Evolutionary conservation across 2,888 invertebrate genomes (phyloP).

Genomic region (Drosophila histrio): DNA sequence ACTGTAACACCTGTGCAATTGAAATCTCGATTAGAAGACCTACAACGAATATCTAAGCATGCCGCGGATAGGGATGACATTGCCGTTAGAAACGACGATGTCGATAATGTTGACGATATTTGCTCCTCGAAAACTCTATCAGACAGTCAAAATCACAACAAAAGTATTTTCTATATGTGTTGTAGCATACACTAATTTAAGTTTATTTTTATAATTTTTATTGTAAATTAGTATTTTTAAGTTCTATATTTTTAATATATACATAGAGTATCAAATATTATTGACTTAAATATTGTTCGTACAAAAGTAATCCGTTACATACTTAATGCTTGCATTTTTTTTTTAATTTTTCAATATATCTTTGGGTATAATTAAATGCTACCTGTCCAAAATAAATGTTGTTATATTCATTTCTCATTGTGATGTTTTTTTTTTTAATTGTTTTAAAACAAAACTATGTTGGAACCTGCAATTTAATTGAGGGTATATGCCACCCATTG

Average conservation of each 20-base stretch:
- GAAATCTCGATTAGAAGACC: slow-evolving; percentile 86
- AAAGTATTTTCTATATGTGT: slow-evolving; percentile 71
- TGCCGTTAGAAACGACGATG: slow-evolving; percentile 71
- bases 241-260: slow-evolving; percentile 12
- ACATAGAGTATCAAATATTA: slow-evolving; percentile 23
- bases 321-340: slow-evolving; percentile 1
- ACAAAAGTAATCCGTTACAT: not conserved
- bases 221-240: slow-evolving; percentile 19
- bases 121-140: slow-evolving; percentile 44
- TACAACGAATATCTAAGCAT: slow-evolving; percentile 74
- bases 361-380: not conserved
- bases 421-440: not conserved
- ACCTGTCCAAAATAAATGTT: not conserved
- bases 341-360: not conserved
- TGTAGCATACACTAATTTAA: slow-evolving; percentile 75
- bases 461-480: not conserved
- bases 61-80: slow-evolving; percentile 44
- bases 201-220: slow-evolving; percentile 19
- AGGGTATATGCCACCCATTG: not conserved
- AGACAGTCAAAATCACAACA: slow-evolving; percentile 48
- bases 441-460: not conserved
- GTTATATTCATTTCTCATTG: not conserved
- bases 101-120: slow-evolving; percentile 73
- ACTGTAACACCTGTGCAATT: slow-evolving; percentile 88
- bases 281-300: slow-evolving; percentile 16